A percentile compares a stretch with the other conserved stretches of the same genome.
Conservation (phyloP, 2,888 invertebrate genomes). For the Epicampocera succincta region DNA sequence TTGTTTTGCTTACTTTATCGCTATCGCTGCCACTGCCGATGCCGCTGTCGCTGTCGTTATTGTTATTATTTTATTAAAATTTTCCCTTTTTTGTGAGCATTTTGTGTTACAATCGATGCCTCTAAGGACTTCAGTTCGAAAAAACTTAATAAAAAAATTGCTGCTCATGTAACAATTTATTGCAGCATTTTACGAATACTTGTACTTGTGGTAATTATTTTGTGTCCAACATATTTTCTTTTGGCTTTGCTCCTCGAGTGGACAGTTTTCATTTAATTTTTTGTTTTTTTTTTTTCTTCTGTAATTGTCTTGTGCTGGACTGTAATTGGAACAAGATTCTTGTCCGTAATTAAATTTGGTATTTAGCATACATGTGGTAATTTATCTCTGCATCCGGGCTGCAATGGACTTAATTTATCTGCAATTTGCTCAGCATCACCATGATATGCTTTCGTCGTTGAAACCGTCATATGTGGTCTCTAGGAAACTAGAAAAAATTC, state of each 20-base stretch:
- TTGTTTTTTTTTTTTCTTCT: slow-evolving; percentile 72
- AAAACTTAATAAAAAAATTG: slow-evolving; percentile 10
- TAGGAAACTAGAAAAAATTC: slow-evolving; percentile 46
- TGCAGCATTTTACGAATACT: slow-evolving; percentile 17
- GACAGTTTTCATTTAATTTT: no score
- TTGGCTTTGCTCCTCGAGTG: slow-evolving; percentile 73
- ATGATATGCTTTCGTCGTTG: slow-evolving; percentile 13
- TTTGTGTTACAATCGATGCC: slow-evolving; percentile 15
- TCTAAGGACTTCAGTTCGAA: slow-evolving; percentile 41
- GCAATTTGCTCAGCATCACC: slow-evolving; percentile 7
- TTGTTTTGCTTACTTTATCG: slow-evolving; percentile 24
- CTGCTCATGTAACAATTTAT: slow-evolving; percentile 57
- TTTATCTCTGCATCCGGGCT: slow-evolving; percentile 20
- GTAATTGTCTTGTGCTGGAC: slow-evolving; percentile 26
- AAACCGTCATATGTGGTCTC: slow-evolving; percentile 62
- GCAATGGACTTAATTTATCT: slow-evolving; percentile 31
- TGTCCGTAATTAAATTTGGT: slow-evolving; percentile 67
- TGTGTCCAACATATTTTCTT: slow-evolving; percentile 38
- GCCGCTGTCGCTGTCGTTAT: slow-evolving; percentile 18
- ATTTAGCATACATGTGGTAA: slow-evolving; percentile 56
- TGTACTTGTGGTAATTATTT: slow-evolving; percentile 64
- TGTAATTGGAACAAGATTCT: slow-evolving; percentile 47
- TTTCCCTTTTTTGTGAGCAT: slow-evolving; percentile 52
- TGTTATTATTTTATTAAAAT: slow-evolving; percentile 58
- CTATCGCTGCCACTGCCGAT: no score